Evolutionary conservation across 2,797 vertebrate genomes (phyloP).

Genomic region (Steatocranus sp.): DNA sequence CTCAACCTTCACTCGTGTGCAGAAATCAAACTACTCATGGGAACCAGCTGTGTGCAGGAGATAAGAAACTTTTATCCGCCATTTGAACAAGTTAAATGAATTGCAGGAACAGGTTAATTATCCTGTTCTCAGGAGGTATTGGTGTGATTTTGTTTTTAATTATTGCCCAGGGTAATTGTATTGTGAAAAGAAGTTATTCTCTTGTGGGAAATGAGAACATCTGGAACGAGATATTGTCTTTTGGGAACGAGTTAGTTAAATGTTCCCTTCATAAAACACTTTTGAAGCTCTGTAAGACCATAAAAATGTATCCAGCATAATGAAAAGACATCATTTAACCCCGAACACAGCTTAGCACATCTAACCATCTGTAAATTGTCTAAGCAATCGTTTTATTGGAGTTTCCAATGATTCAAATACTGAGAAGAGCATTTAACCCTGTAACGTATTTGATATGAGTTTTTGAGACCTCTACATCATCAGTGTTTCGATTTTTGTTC

Average conservation of each 20-base stretch:
- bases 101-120: not conserved
- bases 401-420: fast-evolving
- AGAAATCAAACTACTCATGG: not conserved
- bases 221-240: not conserved
- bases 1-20: not conserved
- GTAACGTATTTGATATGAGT: fast-evolving
- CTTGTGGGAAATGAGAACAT: not conserved
- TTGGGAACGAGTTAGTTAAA: not conserved
- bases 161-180: not conserved
- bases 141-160: not conserved
- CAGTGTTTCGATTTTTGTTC: not conserved
- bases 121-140: not conserved
- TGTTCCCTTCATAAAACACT: not conserved
- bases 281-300: not conserved
- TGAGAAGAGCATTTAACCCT: not conserved
- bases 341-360: not conserved
- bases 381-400: fast-evolving
- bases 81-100: not conserved
- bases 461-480: not conserved
- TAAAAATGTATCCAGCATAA: not conserved
- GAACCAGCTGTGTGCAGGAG: not conserved
- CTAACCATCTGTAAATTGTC: not conserved
- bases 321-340: not conserved
- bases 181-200: not conserved
- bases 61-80: not conserved